phyloP scores from a whole-genome alignment of 2,797 vertebrate genomes.

The Mormyrus proboscirostris region DNA sequence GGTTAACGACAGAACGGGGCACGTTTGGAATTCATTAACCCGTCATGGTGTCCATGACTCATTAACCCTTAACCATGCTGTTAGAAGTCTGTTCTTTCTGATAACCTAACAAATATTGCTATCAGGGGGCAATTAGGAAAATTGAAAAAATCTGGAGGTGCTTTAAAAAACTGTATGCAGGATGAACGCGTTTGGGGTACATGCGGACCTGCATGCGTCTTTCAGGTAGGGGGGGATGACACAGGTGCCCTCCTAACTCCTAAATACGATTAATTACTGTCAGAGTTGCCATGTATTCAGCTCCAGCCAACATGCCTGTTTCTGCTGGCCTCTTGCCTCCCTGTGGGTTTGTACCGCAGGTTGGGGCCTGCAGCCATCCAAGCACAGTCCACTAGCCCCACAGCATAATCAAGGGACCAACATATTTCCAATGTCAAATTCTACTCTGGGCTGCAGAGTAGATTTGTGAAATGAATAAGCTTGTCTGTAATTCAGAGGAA shows the following conservation, averaged over 20 bases:
- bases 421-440: neutral
- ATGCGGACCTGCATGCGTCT: neutral
- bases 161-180: neutral
- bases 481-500: neutral
- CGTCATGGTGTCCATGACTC: neutral
- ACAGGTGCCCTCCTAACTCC: neutral
- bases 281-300: neutral
- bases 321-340: neutral
- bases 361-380: neutral
- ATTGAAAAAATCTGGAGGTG: neutral
- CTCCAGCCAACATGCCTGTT: neutral
- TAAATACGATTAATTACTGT: neutral
- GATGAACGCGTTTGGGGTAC: neutral
- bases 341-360: neutral
- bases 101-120: neutral
- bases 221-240: neutral
- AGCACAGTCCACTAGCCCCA: neutral
- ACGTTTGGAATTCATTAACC: slow-evolving; percentile 1
- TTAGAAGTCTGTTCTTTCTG: neutral
- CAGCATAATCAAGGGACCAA: neutral
- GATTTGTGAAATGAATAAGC: neutral
- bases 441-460: neutral
- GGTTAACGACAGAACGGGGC: slow-evolving; percentile 18
- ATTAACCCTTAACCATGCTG: neutral
- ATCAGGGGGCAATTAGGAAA: neutral